Conservation (phyloP, 1,140 invertebrate genomes). For the Maconellicoccus hirsutus region DNA sequence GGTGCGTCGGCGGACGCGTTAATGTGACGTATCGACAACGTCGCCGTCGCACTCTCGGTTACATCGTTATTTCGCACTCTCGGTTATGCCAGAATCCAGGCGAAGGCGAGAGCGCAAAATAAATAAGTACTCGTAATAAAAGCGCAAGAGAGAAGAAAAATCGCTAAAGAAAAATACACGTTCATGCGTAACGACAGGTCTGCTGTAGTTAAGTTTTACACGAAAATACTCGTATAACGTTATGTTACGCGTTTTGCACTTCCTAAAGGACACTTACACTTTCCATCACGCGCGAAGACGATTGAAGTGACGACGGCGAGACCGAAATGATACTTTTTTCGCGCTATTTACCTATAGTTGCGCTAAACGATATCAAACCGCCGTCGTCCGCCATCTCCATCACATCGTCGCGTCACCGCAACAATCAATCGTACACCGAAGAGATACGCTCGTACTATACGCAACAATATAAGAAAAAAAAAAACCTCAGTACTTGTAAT, state of each 20-base stretch:
- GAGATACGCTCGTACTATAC: no score
- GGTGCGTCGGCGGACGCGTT: no score
- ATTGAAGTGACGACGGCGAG: not conserved
- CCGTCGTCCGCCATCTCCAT: not conserved
- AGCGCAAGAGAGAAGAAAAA: not conserved
- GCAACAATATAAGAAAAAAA: no score
- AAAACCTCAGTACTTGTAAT: no score
- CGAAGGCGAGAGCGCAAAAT: not conserved
- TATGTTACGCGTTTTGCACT: not conserved
- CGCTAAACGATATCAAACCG: not conserved
- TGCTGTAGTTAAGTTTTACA: not conserved
- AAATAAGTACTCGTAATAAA: no score
- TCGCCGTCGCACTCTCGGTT: no score
- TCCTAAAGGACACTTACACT: constrained; percentile 7
- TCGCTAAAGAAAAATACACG: not conserved
- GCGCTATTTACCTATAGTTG: not conserved
- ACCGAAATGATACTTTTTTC: not conserved
- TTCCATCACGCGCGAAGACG: constrained; percentile 1
- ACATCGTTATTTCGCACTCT: no score
- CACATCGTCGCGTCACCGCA: not conserved
- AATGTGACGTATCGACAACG: no score
- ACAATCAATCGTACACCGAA: not conserved
- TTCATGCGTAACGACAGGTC: not conserved
- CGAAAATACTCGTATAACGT: not conserved
- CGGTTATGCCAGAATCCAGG: not conserved